Conservation (phyloP, 1,140 invertebrate species). For the Heterodera carotae region DNA sequence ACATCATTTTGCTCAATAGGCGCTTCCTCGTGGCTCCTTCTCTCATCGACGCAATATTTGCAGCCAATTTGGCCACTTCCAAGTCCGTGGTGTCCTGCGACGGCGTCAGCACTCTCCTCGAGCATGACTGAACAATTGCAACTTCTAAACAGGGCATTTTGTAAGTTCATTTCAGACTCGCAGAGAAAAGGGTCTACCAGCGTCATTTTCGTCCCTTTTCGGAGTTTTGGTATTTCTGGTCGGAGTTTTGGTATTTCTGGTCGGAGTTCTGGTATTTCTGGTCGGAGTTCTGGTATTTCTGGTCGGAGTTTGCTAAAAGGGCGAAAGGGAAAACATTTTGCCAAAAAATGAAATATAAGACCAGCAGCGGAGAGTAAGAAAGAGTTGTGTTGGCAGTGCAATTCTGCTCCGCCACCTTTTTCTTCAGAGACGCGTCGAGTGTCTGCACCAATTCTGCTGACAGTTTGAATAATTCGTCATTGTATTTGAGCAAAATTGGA, state of each 20-base stretch:
- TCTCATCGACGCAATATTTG: conserved; percentile 18
- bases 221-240: conserved; percentile 6
- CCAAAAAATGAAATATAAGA: background rate
- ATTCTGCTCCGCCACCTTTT: background rate
- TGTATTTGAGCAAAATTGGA: conserved; percentile 14
- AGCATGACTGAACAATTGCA: conserved; percentile 13
- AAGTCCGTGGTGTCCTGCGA: conserved; percentile 17
- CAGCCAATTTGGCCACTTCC: conserved; percentile 26
- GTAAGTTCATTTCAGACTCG: background rate
- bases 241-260: conserved; percentile 11
- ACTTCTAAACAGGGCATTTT: conserved; percentile 26
- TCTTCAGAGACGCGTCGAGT: background rate
- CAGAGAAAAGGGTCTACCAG: background rate
- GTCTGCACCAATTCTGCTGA: conserved; percentile 21
- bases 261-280: conserved; percentile 8
- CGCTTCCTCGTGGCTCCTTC: conserved; percentile 25
- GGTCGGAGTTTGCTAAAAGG: conserved; percentile 6
- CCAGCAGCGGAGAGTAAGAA: conserved; percentile 1
- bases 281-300: conserved; percentile 8
- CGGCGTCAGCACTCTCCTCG: conserved; percentile 19
- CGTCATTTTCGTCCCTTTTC: conserved; percentile 5
- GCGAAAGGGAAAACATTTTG: background rate
- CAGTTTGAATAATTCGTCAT: conserved; percentile 3
- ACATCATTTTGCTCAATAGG: conserved; percentile 13
- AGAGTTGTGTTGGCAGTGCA: background rate